Base-by-base conservation (phyloP, 1,140 invertebrate species). In the Listronotus bonariensis region DNA sequence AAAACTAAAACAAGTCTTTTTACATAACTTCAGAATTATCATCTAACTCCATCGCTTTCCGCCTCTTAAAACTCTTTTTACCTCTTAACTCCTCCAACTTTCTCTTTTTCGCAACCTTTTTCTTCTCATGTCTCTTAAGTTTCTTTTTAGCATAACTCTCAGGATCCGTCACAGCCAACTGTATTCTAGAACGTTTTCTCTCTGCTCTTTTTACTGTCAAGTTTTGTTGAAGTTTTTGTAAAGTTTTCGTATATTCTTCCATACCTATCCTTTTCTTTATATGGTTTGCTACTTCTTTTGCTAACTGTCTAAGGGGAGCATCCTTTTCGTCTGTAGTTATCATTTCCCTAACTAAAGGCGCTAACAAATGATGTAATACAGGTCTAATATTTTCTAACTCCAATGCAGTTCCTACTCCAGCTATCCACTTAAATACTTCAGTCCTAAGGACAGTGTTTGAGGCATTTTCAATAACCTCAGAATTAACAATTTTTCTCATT, bases 141-240 rank as follows among this genome's bases (percentile, higher is more conserved):
- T 91, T 92, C 74, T 87, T 86, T n/a, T 89, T 89, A 0, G 90
- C 90, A 31, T 88, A 88, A 65, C 84, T 80, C 71, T 91, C 89
- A 20, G 92, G 91, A 80, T 92, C 84, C 0, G 85, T 86, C 0
- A 94, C 86, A 72, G 85, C 85, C 77, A 87, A 81, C 81, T 90
- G 82, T 81, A 82, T 85, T 46, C 85, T 81, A 17, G 81, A 70
- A 66, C 85, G 85, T 71, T 90, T 92, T 64, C 88, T 83, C 68
- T 87, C 84, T 17, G 87, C 85, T 74, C 85, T 82, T 69, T 82
- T 87, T 6, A 85, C 79, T 52, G 86, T 84, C 3, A 90, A 71
- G 54, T 78, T 82, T 31, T 84, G 81, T 73, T 88, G 83, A 2
- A 85, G 79, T 36, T 80, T 76, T 15, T 82, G 81, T 32, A 89